phyloP scores from a whole-genome alignment of 2,797 vertebrate species.

The Eleutherodactylus coqui region DNA sequence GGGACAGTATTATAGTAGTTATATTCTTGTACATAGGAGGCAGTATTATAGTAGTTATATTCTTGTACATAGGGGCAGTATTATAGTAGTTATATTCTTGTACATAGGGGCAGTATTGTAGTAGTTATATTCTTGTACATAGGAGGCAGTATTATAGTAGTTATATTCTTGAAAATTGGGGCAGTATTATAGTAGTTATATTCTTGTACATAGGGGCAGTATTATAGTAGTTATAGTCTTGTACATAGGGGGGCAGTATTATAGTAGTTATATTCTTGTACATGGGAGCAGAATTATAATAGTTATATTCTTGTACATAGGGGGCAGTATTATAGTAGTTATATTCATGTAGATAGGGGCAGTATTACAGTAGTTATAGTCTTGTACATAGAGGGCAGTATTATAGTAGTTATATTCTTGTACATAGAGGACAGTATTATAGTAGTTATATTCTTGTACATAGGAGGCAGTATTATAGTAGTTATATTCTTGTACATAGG shows the following conservation, averaged over 20 bases:
- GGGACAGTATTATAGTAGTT: conserved; percentile 22
- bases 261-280: conserved; percentile 21
- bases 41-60: conserved; percentile 16
- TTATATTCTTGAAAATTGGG: neutral
- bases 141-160: conserved; percentile 1
- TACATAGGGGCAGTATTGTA: neutral
- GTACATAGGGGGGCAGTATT: neutral
- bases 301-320: conserved; percentile 20
- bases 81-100: conserved; percentile 11
- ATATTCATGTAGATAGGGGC: neutral
- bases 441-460: conserved; percentile 20
- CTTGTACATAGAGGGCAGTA: neutral
- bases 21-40: conserved; percentile 11
- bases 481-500: conserved; percentile 8
- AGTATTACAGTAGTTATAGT: conserved; percentile 18
- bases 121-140: conserved; percentile 9
- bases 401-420: conserved; percentile 24
- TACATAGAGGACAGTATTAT: conserved; percentile 1
- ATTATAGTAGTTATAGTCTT: conserved; percentile 10
- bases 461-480: conserved; percentile 5
- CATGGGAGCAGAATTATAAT: neutral
- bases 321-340: conserved; percentile 6
- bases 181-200: conserved; percentile 18
- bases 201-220: neutral
- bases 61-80: neutral